Conservation (phyloP, 2,888 invertebrate species). For the Lycaena phlaeas region DNA sequence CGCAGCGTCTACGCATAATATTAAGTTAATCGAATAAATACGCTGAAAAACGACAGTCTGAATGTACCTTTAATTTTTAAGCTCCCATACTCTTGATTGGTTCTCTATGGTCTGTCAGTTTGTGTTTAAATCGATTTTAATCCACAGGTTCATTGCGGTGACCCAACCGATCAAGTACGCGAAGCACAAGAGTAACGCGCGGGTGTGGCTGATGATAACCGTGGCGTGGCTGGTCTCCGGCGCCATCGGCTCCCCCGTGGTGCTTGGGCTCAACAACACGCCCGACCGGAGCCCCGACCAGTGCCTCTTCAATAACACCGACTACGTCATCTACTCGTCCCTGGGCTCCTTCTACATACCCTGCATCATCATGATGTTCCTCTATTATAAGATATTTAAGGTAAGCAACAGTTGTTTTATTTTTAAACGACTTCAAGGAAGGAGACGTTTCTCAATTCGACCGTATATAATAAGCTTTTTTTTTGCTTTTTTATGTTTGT, state of each 20-base stretch:
- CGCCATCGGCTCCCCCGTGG: conserved; percentile 96
- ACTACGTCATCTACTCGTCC: conserved; percentile 98
- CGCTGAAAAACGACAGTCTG: no score
- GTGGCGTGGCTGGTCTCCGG: conserved; percentile 94
- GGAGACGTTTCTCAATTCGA: no score
- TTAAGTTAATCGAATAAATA: no score
- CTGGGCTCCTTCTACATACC: conserved; percentile 99
- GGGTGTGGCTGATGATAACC: conserved; percentile 95
- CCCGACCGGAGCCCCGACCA: conserved; percentile 86
- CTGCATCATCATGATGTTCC: conserved; percentile 97
- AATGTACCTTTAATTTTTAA: no score
- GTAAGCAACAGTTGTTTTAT: no score
- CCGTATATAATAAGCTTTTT: no score
- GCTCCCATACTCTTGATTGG: no score
- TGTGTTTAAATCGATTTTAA: not conserved
- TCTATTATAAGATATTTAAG: conserved; percentile 98
- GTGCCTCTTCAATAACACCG: conserved; percentile 97
- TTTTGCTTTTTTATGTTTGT: no score
- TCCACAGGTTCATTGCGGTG: conserved; percentile 95
- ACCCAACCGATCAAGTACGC: conserved; percentile 99
- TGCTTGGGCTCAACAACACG: conserved; percentile 95
- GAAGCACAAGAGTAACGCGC: conserved; percentile 95
- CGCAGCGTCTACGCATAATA: no score
- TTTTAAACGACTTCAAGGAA: no score
- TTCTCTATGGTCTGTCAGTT: no score